Conservation (phyloP, 2,888 invertebrate genomes). For the Oeneis ivallda region DNA sequence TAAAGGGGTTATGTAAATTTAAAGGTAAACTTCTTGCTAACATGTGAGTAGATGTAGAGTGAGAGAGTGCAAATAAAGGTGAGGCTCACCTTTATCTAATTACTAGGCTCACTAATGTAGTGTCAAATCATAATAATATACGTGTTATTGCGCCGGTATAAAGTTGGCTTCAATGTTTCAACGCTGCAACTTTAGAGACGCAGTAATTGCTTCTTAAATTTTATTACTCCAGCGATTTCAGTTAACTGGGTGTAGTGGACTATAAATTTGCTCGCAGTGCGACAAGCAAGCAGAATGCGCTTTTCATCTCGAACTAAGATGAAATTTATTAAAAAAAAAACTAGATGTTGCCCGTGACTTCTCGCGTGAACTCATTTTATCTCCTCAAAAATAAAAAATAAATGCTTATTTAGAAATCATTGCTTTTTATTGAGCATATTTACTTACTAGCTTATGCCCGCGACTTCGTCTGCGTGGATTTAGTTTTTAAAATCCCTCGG, state of each 20-base stretch:
- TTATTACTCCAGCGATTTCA: conserved; percentile 19
- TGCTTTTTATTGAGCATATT: too few relatives aligned
- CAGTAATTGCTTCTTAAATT: conserved; percentile 22
- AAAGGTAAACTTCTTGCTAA: too few relatives aligned
- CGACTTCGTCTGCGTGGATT: too few relatives aligned
- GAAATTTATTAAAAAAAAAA: not conserved
- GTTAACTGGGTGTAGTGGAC: conserved; percentile 20
- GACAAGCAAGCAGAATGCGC: conserved; percentile 12
- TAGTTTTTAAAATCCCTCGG: too few relatives aligned
- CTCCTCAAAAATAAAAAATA: too few relatives aligned
- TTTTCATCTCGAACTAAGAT: not conserved
- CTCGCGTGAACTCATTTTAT: too few relatives aligned
- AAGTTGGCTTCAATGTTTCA: conserved; percentile 9
- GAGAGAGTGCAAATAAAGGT: too few relatives aligned
- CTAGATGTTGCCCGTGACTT: not conserved
- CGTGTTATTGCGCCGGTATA: conserved; percentile 9
- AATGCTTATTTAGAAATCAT: too few relatives aligned
- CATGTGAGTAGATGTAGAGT: too few relatives aligned
- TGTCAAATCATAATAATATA: conserved; percentile 6
- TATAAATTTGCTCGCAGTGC: conserved; percentile 10
- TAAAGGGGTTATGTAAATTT: too few relatives aligned
- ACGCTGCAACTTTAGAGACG: conserved; percentile 5
- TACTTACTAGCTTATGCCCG: too few relatives aligned
- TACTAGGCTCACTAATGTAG: not conserved
- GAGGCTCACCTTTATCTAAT: too few relatives aligned